Percentiles rank a stretch among this genome's conserved stretches.
Evolutionary conservation across 23 tunicate species (phyloP).

Genomic region (Trididemnum clinides): DNA sequence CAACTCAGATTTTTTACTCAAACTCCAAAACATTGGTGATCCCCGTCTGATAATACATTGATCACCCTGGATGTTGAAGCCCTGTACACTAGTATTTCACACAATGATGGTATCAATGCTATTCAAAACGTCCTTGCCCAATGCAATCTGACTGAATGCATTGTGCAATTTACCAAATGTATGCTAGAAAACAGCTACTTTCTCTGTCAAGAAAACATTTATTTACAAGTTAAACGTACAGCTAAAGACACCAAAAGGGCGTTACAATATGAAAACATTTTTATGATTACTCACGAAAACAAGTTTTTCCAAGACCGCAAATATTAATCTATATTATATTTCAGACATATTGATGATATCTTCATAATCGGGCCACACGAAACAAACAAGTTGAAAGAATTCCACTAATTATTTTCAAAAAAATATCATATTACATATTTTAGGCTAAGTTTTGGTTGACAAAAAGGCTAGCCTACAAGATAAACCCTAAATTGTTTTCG

Average conservation of each 20-base stretch:
- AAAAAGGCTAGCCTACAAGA: too few species aligned
- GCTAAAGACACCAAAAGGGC: not conserved
- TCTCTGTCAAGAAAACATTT: not conserved
- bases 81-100: not conserved
- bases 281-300: not conserved
- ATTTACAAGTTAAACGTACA: not conserved
- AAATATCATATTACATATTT: too few species aligned
- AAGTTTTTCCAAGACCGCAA: not conserved
- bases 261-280: constrained; percentile 1
- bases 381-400: not conserved
- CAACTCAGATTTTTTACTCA: too few species aligned
- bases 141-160: too few species aligned
- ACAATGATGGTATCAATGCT: not conserved
- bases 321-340: not conserved
- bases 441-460: too few species aligned
- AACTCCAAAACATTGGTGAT: too few species aligned
- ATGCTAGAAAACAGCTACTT: not conserved
- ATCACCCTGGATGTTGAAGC: not conserved
- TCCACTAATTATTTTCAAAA: not conserved
- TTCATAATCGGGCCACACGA: not conserved
- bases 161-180: not conserved
- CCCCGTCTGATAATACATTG: not conserved
- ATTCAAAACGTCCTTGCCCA: not conserved
- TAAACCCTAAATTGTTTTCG: too few species aligned
- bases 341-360: not conserved